Base-by-base conservation (phyloP, 2,888 invertebrate species). In the Mantis religiosa region DNA sequence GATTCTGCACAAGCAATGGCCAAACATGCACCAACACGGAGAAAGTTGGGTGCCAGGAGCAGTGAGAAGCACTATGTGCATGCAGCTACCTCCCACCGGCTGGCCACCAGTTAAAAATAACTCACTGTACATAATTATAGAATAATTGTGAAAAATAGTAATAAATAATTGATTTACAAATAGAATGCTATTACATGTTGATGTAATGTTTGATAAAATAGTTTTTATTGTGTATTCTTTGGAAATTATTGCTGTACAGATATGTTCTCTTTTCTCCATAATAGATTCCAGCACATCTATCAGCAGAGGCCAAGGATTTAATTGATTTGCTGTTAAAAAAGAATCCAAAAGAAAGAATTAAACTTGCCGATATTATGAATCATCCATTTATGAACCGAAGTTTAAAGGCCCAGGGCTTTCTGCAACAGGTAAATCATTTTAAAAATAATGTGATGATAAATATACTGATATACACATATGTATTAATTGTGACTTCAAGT, bases 331-430 rank as follows among this genome's bases (percentile, higher is more conserved):
- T 99, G 89, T 93, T 99, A 28, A 96, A 97, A 92, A 98, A 98
- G 92, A 97, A 98, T 94, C 98, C 98, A 0, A 95, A 95, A 88
- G 97, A 98, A 91, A 95, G 99, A 91, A 96, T 98, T 90, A 94
- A 95, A 87, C 93, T 98, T 87, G 95, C 95, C 88, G 95, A 96
- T 90, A 96, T 98, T 88, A 93, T 96, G 87, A 95, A 96, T 90
- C 98, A 98, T 94, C 96, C 97, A 14, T 98, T 98, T 92, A 89
- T 90, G 89, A 89, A 89, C 82, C 84, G 30, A 82, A n/a, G 71
- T 27, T 15, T 88, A 30, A 54, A 71, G 20, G 3, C 15, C 14
- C 81, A 90, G 47, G 89, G 90, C 25, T 89, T 88, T 28, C 54
- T 90, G 28, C 88, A 89, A 82, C 89, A 91, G 90, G 91, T 90